Evolutionary conservation across 2,113 vertebrate genomes (phyloP), one percentile per base, ranked within the genome.

Genomic region (Entelurus aequoreus): DNA sequence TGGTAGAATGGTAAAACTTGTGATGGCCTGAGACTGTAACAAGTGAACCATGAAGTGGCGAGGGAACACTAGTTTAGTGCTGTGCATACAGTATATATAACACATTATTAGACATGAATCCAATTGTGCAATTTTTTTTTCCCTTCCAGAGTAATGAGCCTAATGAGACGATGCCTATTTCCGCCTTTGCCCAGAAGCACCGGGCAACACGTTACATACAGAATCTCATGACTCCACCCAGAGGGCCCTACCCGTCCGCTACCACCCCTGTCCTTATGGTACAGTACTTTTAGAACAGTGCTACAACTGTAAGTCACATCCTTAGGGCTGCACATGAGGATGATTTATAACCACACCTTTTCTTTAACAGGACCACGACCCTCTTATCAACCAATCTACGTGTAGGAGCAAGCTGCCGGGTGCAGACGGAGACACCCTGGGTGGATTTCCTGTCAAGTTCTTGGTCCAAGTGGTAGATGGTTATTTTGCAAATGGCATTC

Each of bases 391-490:
- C 82, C 94, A 95, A 38, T 95, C 96, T 6, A 94, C 94, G 0
- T 98, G 96, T 95, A 95, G 90, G 86, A 95, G 65, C 83, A 97
- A 95, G 86, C 90, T 94, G 69, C 88, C 94, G 1, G 92, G 92
- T 74, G 88, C 92, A 68, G 97, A 99, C 6, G 93, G 91, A 65
- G 95, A 98, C 66, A 99, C 95, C 0, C 85, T 99, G 62, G 97
- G 97, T 74, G 97, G 97, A 49, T 99, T 99, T 89, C 97, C 97
- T 71, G 94, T 99, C 76, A 96, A 99, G 82, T 98, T 99, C 79
- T 93, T 99, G 55, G 92, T 98, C 60, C 97, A 99, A 92, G 96
- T 99, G 91, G 97, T 99, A 89, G 93, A 90, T 88, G 48, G 42
- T 6, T 11, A 4, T 55, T 38, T 7, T 53, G 12, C 35, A 55